Base-by-base conservation (phyloP, 2,888 invertebrate genomes). In the Caenorhabditis sp. region DNA sequence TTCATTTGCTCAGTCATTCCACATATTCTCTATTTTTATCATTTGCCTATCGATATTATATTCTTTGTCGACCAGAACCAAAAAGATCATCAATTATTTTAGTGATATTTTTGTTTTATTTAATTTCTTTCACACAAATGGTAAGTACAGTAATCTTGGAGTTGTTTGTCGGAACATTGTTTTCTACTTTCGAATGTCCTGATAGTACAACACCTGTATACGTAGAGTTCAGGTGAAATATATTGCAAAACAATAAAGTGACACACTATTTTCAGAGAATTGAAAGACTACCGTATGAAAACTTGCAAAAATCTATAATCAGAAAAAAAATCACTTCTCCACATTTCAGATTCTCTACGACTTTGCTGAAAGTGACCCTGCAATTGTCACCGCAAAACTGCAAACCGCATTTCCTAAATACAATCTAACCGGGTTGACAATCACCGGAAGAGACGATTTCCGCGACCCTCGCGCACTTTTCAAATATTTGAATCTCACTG, bases 31-130 rank as follows among this genome's bases (percentile, higher is more conserved):
- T 68, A 24, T 58, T 65, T 31, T 58, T 73, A n/a, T 73, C 72
- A n/a, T 71, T 71, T 53, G 71, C 66, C 19, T 71, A 71, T 60
- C 66, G 71, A 37, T 71, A 71, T 54, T 66, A 67, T 36, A 64
- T 71, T 17, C 61, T 71, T 19, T 49, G 36, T 27, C 63, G 60
- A 59, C 61, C 59, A 5, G 71, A 71, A 43, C 66, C 62, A 5
- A 55, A 23, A 31, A 31, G 62, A 23, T 67, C 58, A 51, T 59
- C 66, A 24, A 59, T 64, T n/a, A 36, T 66, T 0, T 23, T 50
- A 2, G 63, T 66, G 4, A 55, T 71, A 1, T 17, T 60, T 17
- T 14, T 62, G 6, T 50, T 57, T 3, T 66, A 66, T 37, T 10
- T 59, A 26, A 61, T 62, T 10, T 70, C 62, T 19, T 53, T 66